Conservation (phyloP, 2,113 vertebrate genomes). For the Eurypyga helias region DNA sequence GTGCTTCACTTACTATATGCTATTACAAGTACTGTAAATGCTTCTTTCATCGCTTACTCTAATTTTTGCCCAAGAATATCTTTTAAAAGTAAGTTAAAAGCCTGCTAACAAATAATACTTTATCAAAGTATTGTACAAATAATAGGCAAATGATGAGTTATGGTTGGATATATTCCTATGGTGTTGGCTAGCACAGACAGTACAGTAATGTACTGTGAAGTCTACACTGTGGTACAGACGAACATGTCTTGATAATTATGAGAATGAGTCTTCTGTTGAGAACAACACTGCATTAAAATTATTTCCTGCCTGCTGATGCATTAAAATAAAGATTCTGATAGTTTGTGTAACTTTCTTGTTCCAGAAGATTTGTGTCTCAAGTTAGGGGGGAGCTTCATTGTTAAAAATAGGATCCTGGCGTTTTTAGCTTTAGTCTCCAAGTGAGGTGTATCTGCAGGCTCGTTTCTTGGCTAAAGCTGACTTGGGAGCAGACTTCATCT, state of each 20-base stretch:
- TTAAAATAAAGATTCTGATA: not conserved
- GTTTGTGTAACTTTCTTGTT: not conserved
- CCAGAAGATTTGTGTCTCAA: not conserved
- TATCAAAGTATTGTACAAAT: not conserved
- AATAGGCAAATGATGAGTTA: not conserved
- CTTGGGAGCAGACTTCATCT: not conserved
- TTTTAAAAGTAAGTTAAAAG: not conserved
- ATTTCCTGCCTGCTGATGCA: not conserved
- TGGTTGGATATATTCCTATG: not conserved
- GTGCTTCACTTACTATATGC: not conserved
- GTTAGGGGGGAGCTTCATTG: not conserved
- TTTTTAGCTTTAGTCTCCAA: not conserved
- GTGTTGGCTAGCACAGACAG: not conserved
- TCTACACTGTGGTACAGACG: fast-evolving
- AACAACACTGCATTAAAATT: not conserved
- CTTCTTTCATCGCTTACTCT: not conserved
- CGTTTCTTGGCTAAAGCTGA: fast-evolving
- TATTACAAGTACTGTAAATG: not conserved
- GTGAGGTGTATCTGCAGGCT: not conserved
- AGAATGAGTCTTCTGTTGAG: not conserved
- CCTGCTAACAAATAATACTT: not conserved
- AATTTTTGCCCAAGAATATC: not conserved
- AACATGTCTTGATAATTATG: not conserved
- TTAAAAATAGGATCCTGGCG: not conserved
- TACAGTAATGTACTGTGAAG: too few species aligned